A percentile compares a stretch with the other conserved stretches of the same genome.
phyloP scores from a whole-genome alignment of 1,140 invertebrate species.

The Caerostris extrusa region DNA sequence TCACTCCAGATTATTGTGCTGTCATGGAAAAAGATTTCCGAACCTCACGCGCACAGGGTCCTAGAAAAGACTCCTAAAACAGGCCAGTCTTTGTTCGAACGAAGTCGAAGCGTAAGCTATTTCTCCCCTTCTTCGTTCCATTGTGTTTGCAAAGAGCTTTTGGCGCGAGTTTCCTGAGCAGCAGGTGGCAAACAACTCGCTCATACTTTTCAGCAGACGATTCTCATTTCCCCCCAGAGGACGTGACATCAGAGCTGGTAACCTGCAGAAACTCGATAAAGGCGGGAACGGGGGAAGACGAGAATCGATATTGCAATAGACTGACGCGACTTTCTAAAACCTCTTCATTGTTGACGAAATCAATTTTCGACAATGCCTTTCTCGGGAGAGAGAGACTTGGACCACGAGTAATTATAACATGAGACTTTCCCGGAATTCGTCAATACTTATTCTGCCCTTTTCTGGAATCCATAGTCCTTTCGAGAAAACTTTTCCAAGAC shows the following conservation, averaged over 20 bases:
- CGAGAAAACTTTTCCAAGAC: conserved; percentile 8
- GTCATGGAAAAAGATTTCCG: neutral
- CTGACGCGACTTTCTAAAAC: conserved; percentile 55
- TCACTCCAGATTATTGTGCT: neutral
- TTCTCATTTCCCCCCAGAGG: conserved; percentile 37
- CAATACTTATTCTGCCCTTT: neutral
- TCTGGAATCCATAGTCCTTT: neutral
- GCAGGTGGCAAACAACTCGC: conserved; percentile 59
- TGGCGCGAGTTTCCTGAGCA: conserved; percentile 1
- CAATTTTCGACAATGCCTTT: conserved; percentile 43
- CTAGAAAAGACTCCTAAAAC: neutral
- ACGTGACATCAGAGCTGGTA: conserved; percentile 48
- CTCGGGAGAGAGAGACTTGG: neutral
- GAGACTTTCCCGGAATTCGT: neutral
- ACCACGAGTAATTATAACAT: neutral
- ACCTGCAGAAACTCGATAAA: conserved; percentile 52
- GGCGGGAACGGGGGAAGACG: neutral
- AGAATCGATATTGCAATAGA: conserved; percentile 47
- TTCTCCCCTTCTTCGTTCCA: neutral
- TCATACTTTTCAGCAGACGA: conserved; percentile 41
- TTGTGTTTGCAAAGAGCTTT: conserved; percentile 26
- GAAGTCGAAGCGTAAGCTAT: conserved; percentile 28
- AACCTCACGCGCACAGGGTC: neutral
- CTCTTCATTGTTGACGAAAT: conserved; percentile 59
- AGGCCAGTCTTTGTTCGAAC: neutral